Evolutionary conservation across 1,140 invertebrate genomes (phyloP).

Genomic region (Manduca sexta): DNA sequence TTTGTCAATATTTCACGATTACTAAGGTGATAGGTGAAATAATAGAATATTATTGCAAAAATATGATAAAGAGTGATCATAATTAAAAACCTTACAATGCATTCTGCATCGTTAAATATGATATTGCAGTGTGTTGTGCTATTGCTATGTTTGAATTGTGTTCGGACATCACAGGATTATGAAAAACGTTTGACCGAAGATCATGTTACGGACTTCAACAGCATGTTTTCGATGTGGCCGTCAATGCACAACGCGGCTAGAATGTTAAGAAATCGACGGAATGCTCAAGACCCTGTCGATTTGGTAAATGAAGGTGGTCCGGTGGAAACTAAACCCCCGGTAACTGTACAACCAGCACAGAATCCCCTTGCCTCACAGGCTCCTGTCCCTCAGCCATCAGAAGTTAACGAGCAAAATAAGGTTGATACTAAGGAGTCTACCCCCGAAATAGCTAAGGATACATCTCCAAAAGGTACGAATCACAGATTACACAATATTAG

Average conservation of each 20-base stretch:
- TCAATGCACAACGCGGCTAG: conserved; percentile 30
- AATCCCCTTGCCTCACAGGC: background rate
- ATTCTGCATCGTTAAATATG: background rate
- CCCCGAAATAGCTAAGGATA: conserved; percentile 1
- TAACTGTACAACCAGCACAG: background rate
- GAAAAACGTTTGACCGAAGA: conserved; percentile 8
- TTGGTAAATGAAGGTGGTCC: conserved; percentile 8
- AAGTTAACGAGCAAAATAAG: background rate
- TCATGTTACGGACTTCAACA: conserved; percentile 19
- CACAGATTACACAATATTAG: too few species aligned
- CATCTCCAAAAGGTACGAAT: conserved; percentile 1
- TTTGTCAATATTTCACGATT: too few species aligned
- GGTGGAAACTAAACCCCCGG: background rate
- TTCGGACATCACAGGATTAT: conserved; percentile 15
- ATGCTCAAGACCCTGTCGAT: background rate
- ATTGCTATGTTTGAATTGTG: conserved; percentile 28
- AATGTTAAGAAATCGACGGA: conserved; percentile 15
- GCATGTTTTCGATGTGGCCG: conserved; percentile 29
- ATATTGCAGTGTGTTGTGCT: conserved; percentile 23
- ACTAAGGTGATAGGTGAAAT: too few species aligned
- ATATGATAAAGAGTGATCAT: background rate
- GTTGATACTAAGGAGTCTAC: background rate
- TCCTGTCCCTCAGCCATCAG: background rate
- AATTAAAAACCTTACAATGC: background rate
- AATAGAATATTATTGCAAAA: too few species aligned